Conservation (phyloP, 2,113 vertebrate genomes). For the Muscicapa adusta region DNA sequence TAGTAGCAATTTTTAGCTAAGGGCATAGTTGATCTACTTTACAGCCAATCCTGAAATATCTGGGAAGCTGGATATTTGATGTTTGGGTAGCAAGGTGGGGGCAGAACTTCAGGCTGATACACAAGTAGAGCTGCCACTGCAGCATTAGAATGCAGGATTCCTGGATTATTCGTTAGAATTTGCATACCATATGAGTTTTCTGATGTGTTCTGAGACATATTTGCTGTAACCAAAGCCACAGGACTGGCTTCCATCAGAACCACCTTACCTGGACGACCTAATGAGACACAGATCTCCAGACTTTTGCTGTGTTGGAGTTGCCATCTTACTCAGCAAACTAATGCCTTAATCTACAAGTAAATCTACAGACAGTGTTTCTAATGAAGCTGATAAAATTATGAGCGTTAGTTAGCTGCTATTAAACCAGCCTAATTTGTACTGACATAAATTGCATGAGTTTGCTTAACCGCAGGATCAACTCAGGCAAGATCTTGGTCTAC, state of each 20-base stretch:
- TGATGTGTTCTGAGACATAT: neutral
- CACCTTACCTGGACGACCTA: neutral
- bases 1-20: neutral
- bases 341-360: neutral
- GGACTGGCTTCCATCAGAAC: neutral
- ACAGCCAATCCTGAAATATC: neutral
- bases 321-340: neutral
- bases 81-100: neutral
- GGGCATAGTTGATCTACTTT: neutral
- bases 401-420: neutral
- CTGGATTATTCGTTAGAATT: neutral
- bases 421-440: neutral
- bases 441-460: neutral
- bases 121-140: neutral
- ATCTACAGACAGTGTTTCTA: neutral
- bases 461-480: neutral
- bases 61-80: neutral
- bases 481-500: neutral
- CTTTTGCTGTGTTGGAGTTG: neutral
- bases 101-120: neutral
- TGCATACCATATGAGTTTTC: accelerated
- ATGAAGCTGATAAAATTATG: neutral
- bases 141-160: neutral
- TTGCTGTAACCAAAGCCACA: neutral
- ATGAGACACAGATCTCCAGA: neutral